phyloP scores from a whole-genome alignment of 1,140 invertebrate species.

The Theocolax elegans region DNA sequence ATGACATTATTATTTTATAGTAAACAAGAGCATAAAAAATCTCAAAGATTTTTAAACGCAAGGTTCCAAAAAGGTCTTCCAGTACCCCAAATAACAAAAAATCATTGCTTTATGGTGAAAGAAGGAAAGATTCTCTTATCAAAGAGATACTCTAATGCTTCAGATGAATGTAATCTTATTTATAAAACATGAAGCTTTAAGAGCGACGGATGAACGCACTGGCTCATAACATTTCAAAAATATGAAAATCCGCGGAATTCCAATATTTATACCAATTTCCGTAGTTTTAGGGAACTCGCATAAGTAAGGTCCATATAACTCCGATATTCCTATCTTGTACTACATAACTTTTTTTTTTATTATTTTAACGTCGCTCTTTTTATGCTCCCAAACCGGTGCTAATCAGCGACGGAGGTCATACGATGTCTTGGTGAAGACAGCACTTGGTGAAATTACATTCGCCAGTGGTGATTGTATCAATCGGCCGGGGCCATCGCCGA shows the following conservation, averaged over 20 bases:
- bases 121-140: not conserved
- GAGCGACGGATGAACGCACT: not conserved
- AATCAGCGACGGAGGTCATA: too few species aligned
- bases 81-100: not conserved
- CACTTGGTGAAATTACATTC: too few species aligned
- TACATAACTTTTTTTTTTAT: too few species aligned
- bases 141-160: constrained; percentile 1
- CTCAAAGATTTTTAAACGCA: not conserved
- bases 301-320: not conserved
- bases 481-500: too few species aligned
- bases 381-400: too few species aligned
- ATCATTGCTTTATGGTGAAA: not conserved
- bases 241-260: not conserved
- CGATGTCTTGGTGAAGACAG: too few species aligned
- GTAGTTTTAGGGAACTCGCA: not conserved
- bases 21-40: not conserved
- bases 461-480: too few species aligned
- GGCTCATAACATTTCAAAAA: not conserved
- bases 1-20: too few species aligned
- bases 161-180: not conserved
- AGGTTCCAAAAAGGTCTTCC: not conserved
- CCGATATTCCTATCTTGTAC: not conserved
- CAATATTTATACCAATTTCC: not conserved
- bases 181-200: not conserved
- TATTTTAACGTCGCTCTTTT: too few species aligned